phyloP scores from a whole-genome alignment of 2,888 invertebrate species.

The Achlya flavicornis region DNA sequence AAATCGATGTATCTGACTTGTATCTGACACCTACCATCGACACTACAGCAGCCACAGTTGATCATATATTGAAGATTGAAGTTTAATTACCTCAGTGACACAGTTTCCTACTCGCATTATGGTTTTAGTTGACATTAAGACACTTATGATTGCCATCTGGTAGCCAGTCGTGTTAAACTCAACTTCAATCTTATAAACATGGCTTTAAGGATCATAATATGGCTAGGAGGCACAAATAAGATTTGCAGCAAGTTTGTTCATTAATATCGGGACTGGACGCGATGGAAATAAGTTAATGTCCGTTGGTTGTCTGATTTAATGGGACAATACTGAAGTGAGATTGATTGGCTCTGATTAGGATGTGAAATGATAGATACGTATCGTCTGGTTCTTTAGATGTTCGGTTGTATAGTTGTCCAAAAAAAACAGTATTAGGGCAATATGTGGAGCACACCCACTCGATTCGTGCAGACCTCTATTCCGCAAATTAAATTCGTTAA shows the following conservation, averaged over 20 bases:
- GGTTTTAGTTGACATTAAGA: constrained; percentile 6
- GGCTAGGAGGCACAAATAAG: too few species aligned
- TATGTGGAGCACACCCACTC: too few species aligned
- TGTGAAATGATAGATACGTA: background rate
- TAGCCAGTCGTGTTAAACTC: background rate
- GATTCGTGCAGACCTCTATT: too few species aligned
- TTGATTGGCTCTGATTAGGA: background rate
- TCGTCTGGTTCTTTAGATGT: too few species aligned
- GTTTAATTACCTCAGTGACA: background rate
- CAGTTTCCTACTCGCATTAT: constrained; percentile 5
- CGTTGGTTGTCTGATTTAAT: background rate
- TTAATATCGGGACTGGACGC: constrained; percentile 3
- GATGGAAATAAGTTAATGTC: constrained; percentile 8
- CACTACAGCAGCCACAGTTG: background rate
- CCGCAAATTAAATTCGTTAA: too few species aligned
- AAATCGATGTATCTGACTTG: background rate
- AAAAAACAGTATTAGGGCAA: too few species aligned
- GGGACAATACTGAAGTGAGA: background rate
- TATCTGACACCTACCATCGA: background rate
- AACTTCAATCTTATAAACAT: background rate
- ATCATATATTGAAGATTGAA: constrained; percentile 7
- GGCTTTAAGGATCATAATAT: background rate
- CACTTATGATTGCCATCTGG: constrained; percentile 1
- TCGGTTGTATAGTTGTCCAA: too few species aligned
- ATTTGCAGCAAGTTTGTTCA: constrained; percentile 1